These are phyloP conservation scores for Cephus sareptanus DNA, from an alignment of 2,888 invertebrate genomes.

Conservation along the genomic window DNA sequence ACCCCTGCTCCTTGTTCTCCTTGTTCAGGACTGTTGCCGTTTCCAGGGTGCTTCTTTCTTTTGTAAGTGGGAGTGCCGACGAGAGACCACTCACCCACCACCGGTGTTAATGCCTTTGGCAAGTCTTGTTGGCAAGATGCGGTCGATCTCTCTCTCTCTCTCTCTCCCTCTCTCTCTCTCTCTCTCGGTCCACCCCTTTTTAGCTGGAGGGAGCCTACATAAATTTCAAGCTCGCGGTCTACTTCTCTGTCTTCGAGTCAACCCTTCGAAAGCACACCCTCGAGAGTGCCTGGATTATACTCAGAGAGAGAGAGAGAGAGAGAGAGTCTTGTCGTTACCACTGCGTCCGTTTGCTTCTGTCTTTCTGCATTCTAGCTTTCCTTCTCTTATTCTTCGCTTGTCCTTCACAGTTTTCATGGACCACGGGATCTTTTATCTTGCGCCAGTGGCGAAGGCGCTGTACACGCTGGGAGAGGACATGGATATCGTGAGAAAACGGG, in stretches of 20 bases:
- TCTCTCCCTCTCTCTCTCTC: constrained; percentile 29
- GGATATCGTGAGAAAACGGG: not conserved
- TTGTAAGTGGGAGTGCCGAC: constrained; percentile 24
- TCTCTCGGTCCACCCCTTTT: constrained; percentile 13
- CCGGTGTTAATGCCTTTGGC: constrained; percentile 50
- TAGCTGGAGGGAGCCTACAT: not conserved
- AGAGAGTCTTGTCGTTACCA: not conserved
- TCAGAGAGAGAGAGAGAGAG: not conserved
- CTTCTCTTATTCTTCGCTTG: not conserved
- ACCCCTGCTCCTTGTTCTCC: constrained; percentile 22
- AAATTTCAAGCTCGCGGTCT: not conserved
- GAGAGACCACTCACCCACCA: constrained; percentile 39
- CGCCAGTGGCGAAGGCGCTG: not conserved
- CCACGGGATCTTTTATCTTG: not conserved
- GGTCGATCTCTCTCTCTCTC: constrained; percentile 33
- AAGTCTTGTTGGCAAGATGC: constrained; percentile 47
- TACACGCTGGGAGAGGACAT: not conserved
- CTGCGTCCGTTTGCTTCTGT: not conserved
- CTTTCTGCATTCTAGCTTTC: too few relatives aligned
- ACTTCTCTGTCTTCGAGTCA: not conserved
- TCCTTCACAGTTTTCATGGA: not conserved
- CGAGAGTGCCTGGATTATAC: not conserved
- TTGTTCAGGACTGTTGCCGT: constrained; percentile 14
- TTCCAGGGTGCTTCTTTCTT: constrained; percentile 10
- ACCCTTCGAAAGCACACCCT: not conserved